Evolutionary conservation across 2,888 invertebrate genomes (phyloP).

Genomic region (Athalia cordata): DNA sequence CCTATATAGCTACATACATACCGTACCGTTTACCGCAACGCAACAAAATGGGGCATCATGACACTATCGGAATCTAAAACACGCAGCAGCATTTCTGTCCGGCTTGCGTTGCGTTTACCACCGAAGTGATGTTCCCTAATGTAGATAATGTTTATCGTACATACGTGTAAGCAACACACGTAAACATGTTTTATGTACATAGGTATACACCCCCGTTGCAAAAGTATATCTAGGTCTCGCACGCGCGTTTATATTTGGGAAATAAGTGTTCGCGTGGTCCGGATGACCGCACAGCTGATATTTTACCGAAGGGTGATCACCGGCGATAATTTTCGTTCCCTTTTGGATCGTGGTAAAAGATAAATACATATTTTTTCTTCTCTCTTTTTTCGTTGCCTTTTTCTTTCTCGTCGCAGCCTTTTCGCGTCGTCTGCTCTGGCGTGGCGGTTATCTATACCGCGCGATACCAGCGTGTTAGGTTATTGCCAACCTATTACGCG

Average conservation of each 20-base stretch:
- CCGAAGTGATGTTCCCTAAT: background rate
- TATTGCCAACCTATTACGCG: slow-evolving; percentile 40
- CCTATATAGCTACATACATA: too few relatives aligned
- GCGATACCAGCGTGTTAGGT: slow-evolving; percentile 6
- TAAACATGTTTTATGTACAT: too few relatives aligned
- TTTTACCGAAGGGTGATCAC: slow-evolving; percentile 33
- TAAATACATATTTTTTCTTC: slow-evolving; percentile 10
- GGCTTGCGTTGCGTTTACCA: slow-evolving; percentile 23
- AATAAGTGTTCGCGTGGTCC: background rate
- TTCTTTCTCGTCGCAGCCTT: slow-evolving; percentile 11
- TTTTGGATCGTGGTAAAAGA: slow-evolving; percentile 16
- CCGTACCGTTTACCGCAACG: too few relatives aligned
- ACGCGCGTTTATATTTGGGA: background rate
- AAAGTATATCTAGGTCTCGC: too few relatives aligned
- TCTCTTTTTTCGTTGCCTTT: too few relatives aligned
- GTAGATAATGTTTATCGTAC: background rate
- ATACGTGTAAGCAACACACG: background rate
- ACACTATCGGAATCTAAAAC: slow-evolving; percentile 32
- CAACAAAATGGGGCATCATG: slow-evolving; percentile 15
- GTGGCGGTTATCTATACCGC: slow-evolving; percentile 19
- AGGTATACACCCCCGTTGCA: too few relatives aligned
- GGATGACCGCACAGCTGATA: background rate
- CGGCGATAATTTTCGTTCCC: slow-evolving; percentile 19
- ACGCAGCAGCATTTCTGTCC: background rate
- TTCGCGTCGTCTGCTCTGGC: slow-evolving; percentile 1